Base-by-base conservation (phyloP, 1,140 invertebrate genomes). In the Battus philenor region DNA sequence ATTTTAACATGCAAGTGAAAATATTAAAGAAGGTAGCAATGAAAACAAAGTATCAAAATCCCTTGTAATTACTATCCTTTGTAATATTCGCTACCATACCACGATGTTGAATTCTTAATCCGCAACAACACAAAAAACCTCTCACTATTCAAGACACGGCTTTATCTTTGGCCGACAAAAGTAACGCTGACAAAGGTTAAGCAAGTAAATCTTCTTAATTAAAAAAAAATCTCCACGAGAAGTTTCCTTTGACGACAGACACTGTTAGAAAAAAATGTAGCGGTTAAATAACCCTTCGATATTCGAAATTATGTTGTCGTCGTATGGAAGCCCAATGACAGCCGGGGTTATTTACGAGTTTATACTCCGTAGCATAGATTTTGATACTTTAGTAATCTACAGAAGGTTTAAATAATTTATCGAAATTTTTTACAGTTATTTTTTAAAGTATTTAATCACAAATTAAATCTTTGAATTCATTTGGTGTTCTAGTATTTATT, bases 241-340 rank as follows among this genome's bases (percentile, higher is more conserved):
- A 27, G 38, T 27, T 34, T 26, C 38, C 10, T 29, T 27, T 27
- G 49, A 54, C 34, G 47, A 61, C 50, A 60, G 61, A 59, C 50
- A 53, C 11, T 17, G 27, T 30, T 46, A 50, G 55, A 59, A 59
- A 54, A 52, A 36, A 47, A 52, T 56, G 59, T 59, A 74, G 70
- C 60, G 71, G 71, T 72, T 62, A 53, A 12, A 20, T 52, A 64
- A 50, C 63, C 65, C 61, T 65, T 61, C 30, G 29, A 20, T 29
- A 44, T 52, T 54, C 44, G 32, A 54, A 57, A 61, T 64, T 54
- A 55, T 66, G 59, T 66, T 64, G 56, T 68, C 59, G 46, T 39
- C 51, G 18, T 55, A 65, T 57, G 49, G 54, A 54, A 62, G 62
- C 60, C 56, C 43, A 54, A 68, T 67, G 54, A 54, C 39, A 41